These are phyloP conservation scores for Armadillidium nasatum DNA, from an alignment of 1,140 invertebrate genomes.

Conservation along the genomic window DNA sequence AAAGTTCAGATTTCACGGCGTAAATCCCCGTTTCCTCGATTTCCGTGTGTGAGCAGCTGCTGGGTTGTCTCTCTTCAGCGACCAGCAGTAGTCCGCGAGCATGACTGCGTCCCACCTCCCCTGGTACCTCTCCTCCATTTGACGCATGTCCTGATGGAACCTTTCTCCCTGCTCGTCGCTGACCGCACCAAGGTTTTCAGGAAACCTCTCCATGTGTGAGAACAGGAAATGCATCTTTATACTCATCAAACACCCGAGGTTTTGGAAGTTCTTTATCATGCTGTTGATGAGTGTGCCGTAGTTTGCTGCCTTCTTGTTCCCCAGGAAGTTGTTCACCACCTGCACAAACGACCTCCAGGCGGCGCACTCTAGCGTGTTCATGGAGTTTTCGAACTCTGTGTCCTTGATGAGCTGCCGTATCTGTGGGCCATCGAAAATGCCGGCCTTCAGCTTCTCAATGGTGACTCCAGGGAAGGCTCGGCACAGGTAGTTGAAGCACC, in stretches of 20 bases:
- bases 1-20: neutral
- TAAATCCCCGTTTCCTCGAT: constrained; percentile 11
- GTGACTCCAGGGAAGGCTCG: constrained; percentile 45
- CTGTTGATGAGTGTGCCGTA: constrained; percentile 24
- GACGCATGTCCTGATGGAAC: constrained; percentile 49
- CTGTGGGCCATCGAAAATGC: constrained; percentile 40
- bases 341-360: constrained; percentile 26
- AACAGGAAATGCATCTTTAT: constrained; percentile 28
- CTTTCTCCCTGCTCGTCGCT: constrained; percentile 47
- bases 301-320: constrained; percentile 24
- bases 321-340: constrained; percentile 22
- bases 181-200: constrained; percentile 41
- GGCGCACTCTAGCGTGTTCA: constrained; percentile 33
- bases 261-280: constrained; percentile 24
- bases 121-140: constrained; percentile 43
- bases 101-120: constrained; percentile 36
- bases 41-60: neutral
- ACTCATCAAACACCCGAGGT: constrained; percentile 20
- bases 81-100: constrained; percentile 11
- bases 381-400: constrained; percentile 27
- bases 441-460: constrained; percentile 39
- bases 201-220: constrained; percentile 13
- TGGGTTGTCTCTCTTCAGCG: constrained; percentile 16
- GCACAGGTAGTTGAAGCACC: constrained; percentile 39
- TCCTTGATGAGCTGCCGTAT: constrained; percentile 38